Evolutionary conservation across 2,113 vertebrate species (phyloP).

Genomic region (Lophura nycthemera): DNA sequence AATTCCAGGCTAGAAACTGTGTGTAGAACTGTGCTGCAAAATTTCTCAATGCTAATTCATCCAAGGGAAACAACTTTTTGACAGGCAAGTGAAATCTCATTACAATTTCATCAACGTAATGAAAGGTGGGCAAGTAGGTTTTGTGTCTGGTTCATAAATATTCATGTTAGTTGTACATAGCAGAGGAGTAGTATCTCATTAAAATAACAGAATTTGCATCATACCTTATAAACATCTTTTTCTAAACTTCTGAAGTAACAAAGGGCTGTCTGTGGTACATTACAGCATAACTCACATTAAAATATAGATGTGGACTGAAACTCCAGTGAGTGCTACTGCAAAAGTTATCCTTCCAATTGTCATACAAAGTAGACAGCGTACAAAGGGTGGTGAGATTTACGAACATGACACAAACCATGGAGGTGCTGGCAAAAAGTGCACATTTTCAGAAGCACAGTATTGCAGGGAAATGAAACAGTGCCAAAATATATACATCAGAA

Average conservation of each 20-base stretch:
- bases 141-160: slow-evolving; percentile 46
- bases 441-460: not conserved
- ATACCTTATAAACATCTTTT: not conserved
- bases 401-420: fast-evolving
- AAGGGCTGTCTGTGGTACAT: not conserved
- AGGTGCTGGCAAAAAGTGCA: not conserved
- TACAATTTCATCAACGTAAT: slow-evolving; percentile 46
- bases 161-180: slow-evolving; percentile 8
- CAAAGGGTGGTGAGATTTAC: not conserved
- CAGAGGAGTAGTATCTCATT: slow-evolving; percentile 25
- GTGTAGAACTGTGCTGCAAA: not conserved
- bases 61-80: slow-evolving; percentile 50
- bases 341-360: not conserved
- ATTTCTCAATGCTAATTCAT: not conserved
- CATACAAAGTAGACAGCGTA: not conserved
- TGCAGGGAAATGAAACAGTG: not conserved
- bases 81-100: slow-evolving; percentile 32
- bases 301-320: not conserved
- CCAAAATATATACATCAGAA: not conserved
- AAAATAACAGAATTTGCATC: not conserved
- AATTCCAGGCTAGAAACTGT: not conserved
- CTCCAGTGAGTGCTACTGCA: not conserved
- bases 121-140: slow-evolving; percentile 54
- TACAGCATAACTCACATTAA: not conserved
- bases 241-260: not conserved